Percentiles rank a stretch among this genome's conserved stretches.
phyloP scores from a whole-genome alignment of 2,888 invertebrate species.

The Melitaea athalia region DNA sequence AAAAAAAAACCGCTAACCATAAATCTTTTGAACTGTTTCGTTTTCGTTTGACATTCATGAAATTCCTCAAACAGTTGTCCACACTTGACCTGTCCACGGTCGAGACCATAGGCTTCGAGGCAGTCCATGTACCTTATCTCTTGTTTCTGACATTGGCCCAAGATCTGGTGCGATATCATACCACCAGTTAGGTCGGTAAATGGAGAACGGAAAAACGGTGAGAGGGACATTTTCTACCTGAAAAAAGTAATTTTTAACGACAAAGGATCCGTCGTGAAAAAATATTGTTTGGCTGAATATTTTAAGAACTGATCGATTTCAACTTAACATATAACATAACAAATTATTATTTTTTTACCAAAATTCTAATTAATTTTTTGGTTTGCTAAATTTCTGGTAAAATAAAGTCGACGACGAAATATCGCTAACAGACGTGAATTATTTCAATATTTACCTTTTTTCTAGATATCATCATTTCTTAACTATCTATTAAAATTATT shows the following conservation, averaged over 20 bases:
- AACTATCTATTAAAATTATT: neutral
- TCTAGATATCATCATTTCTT: neutral
- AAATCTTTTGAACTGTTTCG: constrained; percentile 84
- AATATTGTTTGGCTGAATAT: too few species aligned
- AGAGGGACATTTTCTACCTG: constrained; percentile 78
- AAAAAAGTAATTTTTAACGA: constrained; percentile 11
- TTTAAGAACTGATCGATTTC: too few species aligned
- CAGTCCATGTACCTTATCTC: constrained; percentile 89
- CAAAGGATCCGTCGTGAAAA: too few species aligned
- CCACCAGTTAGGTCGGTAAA: constrained; percentile 87
- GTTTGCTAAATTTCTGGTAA: too few species aligned
- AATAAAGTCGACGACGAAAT: too few species aligned
- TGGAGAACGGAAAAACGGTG: constrained; percentile 86
- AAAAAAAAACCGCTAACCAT: constrained; percentile 57
- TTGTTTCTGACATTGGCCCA: constrained; percentile 84
- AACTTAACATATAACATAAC: too few species aligned
- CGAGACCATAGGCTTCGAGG: constrained; percentile 89
- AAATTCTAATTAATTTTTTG: too few species aligned
- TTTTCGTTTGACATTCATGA: constrained; percentile 84
- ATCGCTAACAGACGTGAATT: neutral
- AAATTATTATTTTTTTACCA: too few species aligned
- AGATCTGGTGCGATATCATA: constrained; percentile 84
- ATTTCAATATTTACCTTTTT: neutral
- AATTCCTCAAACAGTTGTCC: constrained; percentile 84
- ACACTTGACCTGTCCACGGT: constrained; percentile 85